Conservation (phyloP, 2,113 vertebrate genomes). For the mouse (Mus musculus) region DNA sequence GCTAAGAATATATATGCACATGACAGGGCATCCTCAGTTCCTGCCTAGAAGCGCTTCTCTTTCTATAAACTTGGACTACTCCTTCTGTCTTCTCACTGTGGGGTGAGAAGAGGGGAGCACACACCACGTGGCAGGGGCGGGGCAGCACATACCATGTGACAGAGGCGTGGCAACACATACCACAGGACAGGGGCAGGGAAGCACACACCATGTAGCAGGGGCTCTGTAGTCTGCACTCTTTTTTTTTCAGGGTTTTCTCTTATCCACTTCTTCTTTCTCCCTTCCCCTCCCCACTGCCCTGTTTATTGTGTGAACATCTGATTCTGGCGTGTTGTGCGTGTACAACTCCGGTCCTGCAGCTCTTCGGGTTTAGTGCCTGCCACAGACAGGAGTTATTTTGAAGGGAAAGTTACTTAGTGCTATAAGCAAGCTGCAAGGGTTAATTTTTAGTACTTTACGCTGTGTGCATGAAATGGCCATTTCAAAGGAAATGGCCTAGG, state of each 20-base stretch:
- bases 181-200: neutral
- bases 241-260: neutral
- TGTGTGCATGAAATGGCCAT: constrained; percentile 31
- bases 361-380: constrained; percentile 71
- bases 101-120: neutral
- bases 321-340: constrained; percentile 73
- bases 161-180: neutral
- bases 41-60: accelerated
- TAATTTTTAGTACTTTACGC: constrained; percentile 51
- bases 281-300: neutral
- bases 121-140: accelerated
- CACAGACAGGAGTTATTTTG: constrained; percentile 73
- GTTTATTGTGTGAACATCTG: constrained; percentile 64
- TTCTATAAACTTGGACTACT: accelerated
- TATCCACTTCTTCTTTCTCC: accelerated
- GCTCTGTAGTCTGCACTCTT: constrained; percentile 27
- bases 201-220: accelerated
- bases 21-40: neutral
- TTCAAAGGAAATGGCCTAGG: neutral
- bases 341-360: constrained; percentile 62
- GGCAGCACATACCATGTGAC: no score
- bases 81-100: neutral
- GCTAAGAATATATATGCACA: neutral
- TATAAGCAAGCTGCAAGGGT: constrained; percentile 39
- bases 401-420: constrained; percentile 49